Evolutionary conservation across 2,113 vertebrate species (phyloP).

Genomic region (Taurulus bubalis): DNA sequence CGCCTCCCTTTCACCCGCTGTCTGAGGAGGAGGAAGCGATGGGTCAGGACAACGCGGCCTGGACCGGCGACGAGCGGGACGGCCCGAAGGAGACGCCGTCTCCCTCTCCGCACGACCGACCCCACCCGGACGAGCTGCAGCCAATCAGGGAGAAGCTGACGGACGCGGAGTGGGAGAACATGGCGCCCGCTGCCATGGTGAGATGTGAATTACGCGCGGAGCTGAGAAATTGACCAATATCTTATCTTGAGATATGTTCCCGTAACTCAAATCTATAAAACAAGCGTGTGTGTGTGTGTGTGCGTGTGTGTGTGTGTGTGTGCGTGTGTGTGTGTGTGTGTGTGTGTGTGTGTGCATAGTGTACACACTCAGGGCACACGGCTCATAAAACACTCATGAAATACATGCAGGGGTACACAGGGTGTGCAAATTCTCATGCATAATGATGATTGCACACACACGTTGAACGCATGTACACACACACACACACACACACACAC

Average conservation of each 20-base stretch:
- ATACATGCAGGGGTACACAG: slow-evolving; percentile 40
- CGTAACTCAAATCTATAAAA: slow-evolving; percentile 49
- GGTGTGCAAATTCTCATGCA: slow-evolving; percentile 59
- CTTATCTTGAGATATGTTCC: slow-evolving; percentile 40
- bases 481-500: slow-evolving; percentile 7
- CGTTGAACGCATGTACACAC: slow-evolving; percentile 19
- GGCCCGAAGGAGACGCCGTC: slow-evolving; percentile 83
- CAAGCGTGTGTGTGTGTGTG: slow-evolving; percentile 4
- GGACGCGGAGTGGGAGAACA: slow-evolving; percentile 90
- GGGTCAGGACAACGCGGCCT: slow-evolving; percentile 86
- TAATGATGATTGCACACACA: slow-evolving; percentile 53
- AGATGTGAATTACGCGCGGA: slow-evolving; percentile 64
- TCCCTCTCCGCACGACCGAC: slow-evolving; percentile 85
- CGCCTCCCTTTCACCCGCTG: slow-evolving; percentile 91
- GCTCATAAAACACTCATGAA: slow-evolving; percentile 69
- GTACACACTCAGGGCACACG: slow-evolving; percentile 20
- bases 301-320: too few relatives aligned
- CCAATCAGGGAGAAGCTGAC: slow-evolving; percentile 87
- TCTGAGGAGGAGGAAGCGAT: slow-evolving; percentile 90
- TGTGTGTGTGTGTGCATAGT: slow-evolving; percentile 31
- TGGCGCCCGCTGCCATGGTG: slow-evolving; percentile 90
- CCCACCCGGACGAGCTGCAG: slow-evolving; percentile 88
- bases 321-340: not conserved
- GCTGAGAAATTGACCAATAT: slow-evolving; percentile 35
- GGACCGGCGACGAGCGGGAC: slow-evolving; percentile 87